Conservation (phyloP, 1,140 invertebrate genomes). For the Sarcophaga bullata region DNA sequence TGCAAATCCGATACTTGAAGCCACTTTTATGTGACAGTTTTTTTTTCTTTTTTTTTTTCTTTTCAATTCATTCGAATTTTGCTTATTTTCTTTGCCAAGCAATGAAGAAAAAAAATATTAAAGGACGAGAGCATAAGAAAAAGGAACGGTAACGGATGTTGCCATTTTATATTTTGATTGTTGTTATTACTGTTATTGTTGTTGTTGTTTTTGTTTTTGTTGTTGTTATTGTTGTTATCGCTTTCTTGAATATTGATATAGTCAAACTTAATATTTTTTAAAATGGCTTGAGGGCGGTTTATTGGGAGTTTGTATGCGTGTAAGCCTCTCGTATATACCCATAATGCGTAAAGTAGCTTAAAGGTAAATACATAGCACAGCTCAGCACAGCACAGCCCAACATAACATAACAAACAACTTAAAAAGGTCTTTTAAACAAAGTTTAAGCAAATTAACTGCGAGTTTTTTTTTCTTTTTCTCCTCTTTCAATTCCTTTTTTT, state of each 20-base stretch:
- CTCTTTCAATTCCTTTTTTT: background rate
- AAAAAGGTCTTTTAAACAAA: conserved; percentile 38
- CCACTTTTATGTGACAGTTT: conserved; percentile 25
- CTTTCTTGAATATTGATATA: conserved; percentile 36
- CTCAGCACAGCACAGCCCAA: too few relatives aligned
- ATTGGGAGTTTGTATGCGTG: background rate
- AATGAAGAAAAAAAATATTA: background rate
- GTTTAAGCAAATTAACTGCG: conserved; percentile 36
- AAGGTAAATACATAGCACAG: conserved; percentile 12
- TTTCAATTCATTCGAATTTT: background rate
- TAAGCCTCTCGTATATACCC: background rate
- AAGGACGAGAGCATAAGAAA: conserved; percentile 12
- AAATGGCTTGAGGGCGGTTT: background rate
- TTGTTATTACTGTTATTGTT: too few relatives aligned
- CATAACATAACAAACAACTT: conserved; percentile 9
- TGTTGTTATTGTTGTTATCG: background rate
- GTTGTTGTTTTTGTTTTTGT: background rate
- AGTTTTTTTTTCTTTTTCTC: background rate
- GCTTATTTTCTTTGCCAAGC: background rate
- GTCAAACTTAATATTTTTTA: background rate
- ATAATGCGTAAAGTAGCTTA: conserved; percentile 35
- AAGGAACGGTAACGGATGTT: background rate
- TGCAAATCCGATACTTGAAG: conserved; percentile 40
- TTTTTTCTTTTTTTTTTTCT: background rate
- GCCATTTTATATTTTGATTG: background rate